Conservation (phyloP, 2,888 invertebrate genomes). For the Allolobophora icterica region DNA sequence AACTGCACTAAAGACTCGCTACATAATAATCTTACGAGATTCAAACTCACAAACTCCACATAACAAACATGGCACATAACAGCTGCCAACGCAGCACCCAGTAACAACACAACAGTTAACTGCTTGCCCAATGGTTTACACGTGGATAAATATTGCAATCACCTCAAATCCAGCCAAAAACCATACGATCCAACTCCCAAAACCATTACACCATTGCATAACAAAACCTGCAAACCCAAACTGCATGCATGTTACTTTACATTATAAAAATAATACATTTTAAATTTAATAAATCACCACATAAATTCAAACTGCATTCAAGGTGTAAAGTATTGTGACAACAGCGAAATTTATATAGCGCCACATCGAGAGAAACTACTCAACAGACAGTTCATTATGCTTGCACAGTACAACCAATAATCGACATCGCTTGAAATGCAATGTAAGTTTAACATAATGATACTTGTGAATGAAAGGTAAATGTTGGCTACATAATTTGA, state of each 20-base stretch:
- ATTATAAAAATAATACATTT: too few relatives aligned
- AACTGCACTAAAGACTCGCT: not conserved
- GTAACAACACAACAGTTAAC: not conserved
- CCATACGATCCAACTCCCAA: not conserved
- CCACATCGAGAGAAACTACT: not conserved
- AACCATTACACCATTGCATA: not conserved
- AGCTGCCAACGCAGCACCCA: too few relatives aligned
- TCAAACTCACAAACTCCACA: not conserved
- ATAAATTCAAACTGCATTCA: not conserved
- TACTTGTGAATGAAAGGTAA: not conserved
- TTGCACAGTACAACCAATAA: not conserved
- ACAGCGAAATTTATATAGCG: not conserved
- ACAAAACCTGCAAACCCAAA: not conserved
- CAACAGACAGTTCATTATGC: not conserved
- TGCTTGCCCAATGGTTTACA: not conserved
- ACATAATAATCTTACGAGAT: not conserved
- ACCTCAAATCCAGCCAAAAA: not conserved
- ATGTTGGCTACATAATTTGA: not conserved
- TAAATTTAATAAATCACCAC: too few relatives aligned
- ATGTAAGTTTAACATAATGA: not conserved
- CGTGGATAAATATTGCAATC: not conserved
- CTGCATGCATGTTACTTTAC: not conserved
- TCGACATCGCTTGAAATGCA: not conserved
- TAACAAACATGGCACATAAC: not conserved
- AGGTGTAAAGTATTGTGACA: not conserved